Base-by-base conservation (phyloP, 2,888 invertebrate genomes). In the Syrphus vitripennis region DNA sequence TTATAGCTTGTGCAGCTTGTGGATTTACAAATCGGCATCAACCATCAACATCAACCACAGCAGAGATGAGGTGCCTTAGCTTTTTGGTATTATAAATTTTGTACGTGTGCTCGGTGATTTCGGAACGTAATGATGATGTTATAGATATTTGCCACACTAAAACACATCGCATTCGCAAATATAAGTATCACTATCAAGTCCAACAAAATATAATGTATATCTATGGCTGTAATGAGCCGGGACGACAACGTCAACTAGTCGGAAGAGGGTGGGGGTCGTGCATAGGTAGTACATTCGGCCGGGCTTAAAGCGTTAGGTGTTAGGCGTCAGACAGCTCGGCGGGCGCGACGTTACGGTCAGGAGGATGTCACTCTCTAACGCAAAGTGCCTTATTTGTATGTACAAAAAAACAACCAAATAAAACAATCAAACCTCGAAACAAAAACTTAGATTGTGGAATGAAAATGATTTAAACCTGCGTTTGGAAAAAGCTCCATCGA, bases 401-500 rank as follows among this genome's bases (percentile, higher is more conserved):
- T 57, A 37, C 16, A 10, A 55, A 63, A 55, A 63, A 40, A 48
- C 14, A 42, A 57, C n/a, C n/a, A n/a, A n/a, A n/a, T n/a, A 72
- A n/a, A 53, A 55, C 63, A 65, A 75, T 48, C 26, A 76, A 45
- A 14, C 57, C 45, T 26, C 26, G 34, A 53, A 76, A 45, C 61
- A 74, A 70, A 50, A 84, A 84, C 59, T 84, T 84, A 84, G 84
- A 72, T 84, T 76, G 48, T 84, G 76, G 81, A 84, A 76, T 81
- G 72, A 77, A 84, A 84, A 77, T 77, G 81, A 84, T 86, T 78
- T 82, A 82, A 82, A 77, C 77, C 86, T 86, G 86, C 82, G 82
- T 86, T 86, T 81, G 86, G 82, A 82, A 86, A 86, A 86, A 86
- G 86, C 86, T 86, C 86, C 82, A 86, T 82, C 86, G 86, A 77